A percentile compares a stretch with the other conserved stretches of the same genome.
Conservation (phyloP, 2,888 invertebrate species). For the Drosophila mercatorum region DNA sequence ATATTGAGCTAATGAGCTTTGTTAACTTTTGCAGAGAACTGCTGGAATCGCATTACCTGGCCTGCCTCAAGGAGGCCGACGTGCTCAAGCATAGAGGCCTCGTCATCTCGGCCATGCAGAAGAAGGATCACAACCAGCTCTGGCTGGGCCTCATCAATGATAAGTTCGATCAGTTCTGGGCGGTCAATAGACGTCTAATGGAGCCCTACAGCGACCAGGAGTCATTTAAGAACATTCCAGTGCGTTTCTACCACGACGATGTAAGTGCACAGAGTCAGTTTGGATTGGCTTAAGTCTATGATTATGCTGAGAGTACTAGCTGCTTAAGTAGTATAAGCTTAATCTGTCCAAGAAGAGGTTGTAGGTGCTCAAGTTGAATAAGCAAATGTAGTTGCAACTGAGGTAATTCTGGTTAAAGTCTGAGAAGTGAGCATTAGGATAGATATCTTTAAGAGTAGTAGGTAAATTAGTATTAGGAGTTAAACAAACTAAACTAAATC, state of each 20-base stretch:
- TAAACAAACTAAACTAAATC: too few relatives aligned
- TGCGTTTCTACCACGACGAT: constrained; percentile 91
- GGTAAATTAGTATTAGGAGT: too few relatives aligned
- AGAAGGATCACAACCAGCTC: constrained; percentile 97
- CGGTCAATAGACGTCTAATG: constrained; percentile 97
- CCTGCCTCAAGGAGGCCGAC: constrained; percentile 98
- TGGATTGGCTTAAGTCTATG: too few relatives aligned
- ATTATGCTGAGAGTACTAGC: not conserved
- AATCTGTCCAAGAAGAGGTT: not conserved
- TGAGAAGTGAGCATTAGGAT: too few relatives aligned
- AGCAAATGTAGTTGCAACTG: not conserved
- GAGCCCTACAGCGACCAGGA: constrained; percentile 92
- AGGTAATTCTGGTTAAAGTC: not conserved
- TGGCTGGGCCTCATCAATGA: constrained; percentile 98
- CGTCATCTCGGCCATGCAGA: constrained; percentile 95
- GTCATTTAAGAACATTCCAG: constrained; percentile 94
- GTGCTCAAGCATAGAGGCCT: constrained; percentile 97
- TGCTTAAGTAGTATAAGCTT: not conserved
- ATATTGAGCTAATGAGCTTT: not conserved
- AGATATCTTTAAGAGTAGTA: too few relatives aligned
- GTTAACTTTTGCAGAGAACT: constrained; percentile 88
- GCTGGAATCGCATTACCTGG: constrained; percentile 97
- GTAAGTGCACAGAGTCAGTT: constrained; percentile 71
- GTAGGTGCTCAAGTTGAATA: not conserved
- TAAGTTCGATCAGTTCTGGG: constrained; percentile 99